A percentile compares a stretch with the other conserved stretches of the same genome.
phyloP scores from a whole-genome alignment of 2,888 invertebrate genomes.

The Xanthorhoe spadicearia region DNA sequence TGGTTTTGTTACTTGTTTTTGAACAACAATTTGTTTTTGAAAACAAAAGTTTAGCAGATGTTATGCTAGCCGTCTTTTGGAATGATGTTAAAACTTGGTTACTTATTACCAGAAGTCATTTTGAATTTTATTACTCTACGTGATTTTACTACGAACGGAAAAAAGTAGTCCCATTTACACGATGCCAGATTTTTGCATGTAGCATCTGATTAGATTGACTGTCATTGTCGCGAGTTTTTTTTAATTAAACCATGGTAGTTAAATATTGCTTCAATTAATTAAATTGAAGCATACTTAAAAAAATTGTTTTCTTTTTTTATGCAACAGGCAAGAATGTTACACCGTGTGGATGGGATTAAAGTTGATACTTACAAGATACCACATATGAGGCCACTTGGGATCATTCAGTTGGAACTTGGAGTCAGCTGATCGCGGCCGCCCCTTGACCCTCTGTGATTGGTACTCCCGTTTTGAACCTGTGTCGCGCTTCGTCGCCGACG shows the following conservation, averaged over 20 bases:
- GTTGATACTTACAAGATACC: constrained; percentile 94
- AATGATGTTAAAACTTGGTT: background rate
- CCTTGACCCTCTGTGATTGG: constrained; percentile 91
- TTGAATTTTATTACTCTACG: background rate
- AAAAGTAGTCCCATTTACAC: background rate
- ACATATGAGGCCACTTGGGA: constrained; percentile 97
- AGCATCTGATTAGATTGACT: too few relatives aligned
- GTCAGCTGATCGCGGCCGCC: constrained; percentile 78
- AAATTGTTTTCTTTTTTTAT: too few relatives aligned
- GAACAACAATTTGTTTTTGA: constrained; percentile 27
- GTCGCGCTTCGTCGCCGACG: constrained; percentile 70
- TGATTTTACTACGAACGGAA: background rate
- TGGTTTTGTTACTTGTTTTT: constrained; percentile 26
- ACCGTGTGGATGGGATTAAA: too few relatives aligned
- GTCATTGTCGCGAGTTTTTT: too few relatives aligned
- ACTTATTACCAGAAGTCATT: background rate
- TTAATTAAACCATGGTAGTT: too few relatives aligned
- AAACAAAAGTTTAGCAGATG: constrained; percentile 19
- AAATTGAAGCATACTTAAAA: too few relatives aligned
- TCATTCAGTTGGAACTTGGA: constrained; percentile 88
- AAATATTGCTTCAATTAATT: too few relatives aligned
- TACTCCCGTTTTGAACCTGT: constrained; percentile 74
- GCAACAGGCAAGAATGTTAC: too few relatives aligned
- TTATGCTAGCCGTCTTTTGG: constrained; percentile 4
- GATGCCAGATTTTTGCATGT: too few relatives aligned